These are phyloP conservation scores for Romanogobio albipinnatus DNA, from an alignment of 2,113 vertebrate species.

Conservation along the genomic window DNA sequence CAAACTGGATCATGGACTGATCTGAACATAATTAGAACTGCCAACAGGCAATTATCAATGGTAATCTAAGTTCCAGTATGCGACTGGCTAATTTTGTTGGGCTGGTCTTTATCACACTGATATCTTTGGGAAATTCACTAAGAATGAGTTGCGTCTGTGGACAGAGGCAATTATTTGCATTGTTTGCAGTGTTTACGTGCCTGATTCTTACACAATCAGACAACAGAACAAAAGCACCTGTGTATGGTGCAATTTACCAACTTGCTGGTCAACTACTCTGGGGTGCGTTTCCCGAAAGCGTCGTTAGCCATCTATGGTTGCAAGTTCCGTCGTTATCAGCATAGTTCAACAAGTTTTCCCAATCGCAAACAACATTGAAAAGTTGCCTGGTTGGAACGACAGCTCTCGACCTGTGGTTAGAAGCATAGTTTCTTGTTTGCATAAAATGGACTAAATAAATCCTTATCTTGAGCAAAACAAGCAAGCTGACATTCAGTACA, in stretches of 20 bases:
- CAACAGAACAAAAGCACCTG: neutral
- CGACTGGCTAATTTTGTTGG: conserved; percentile 16
- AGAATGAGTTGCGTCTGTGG: neutral
- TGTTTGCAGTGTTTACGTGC: neutral
- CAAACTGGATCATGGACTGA: conserved; percentile 36
- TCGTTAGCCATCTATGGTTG: too few relatives aligned
- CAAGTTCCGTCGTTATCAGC: too few relatives aligned
- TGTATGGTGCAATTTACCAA: neutral
- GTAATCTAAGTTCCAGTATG: conserved; percentile 32
- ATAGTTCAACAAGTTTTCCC: too few relatives aligned
- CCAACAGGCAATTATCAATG: neutral
- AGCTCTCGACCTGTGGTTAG: too few relatives aligned
- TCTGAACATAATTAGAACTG: neutral
- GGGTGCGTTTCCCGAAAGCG: too few relatives aligned
- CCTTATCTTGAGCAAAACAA: too few relatives aligned
- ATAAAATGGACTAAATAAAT: too few relatives aligned
- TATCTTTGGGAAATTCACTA: conserved; percentile 20
- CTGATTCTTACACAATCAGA: neutral
- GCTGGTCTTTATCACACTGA: neutral
- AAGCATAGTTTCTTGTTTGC: too few relatives aligned
- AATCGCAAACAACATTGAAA: too few relatives aligned
- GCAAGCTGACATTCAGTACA: too few relatives aligned
- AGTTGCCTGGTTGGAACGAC: too few relatives aligned
- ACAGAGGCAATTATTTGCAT: neutral
- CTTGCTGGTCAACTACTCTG: neutral